phyloP scores from a whole-genome alignment of 2,113 vertebrate genomes.

The Ranitomeya variabilis region DNA sequence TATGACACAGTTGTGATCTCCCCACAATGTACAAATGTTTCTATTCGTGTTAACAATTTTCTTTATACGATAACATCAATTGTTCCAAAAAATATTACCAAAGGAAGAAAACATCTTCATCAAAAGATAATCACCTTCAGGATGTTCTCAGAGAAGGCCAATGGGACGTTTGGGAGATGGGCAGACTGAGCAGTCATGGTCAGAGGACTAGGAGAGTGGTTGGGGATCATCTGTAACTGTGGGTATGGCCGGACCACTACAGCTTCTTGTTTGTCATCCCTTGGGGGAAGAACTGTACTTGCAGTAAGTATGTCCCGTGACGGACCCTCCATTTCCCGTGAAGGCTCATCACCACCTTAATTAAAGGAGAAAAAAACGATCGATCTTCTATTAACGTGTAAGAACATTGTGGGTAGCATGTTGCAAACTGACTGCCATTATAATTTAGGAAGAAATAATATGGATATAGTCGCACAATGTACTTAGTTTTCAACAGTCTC shows the following conservation, averaged over 20 bases:
- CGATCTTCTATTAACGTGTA: background rate
- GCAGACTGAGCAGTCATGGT: constrained; percentile 83
- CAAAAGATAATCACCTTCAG: constrained; percentile 82
- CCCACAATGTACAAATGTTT: background rate
- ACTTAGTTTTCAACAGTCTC: no score
- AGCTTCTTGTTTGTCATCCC: constrained; percentile 95
- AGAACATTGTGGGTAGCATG: background rate
- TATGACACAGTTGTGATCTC: background rate
- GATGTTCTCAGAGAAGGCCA: constrained; percentile 87
- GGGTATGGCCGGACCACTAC: constrained; percentile 95
- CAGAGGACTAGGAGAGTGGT: constrained; percentile 82
- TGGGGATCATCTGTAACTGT: constrained; percentile 83
- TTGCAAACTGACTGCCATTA: background rate
- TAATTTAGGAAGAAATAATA: no score
- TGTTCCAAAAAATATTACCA: background rate
- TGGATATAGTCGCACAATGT: no score
- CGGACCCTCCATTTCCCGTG: constrained; percentile 81
- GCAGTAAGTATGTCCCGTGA: constrained; percentile 79
- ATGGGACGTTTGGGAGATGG: constrained; percentile 85
- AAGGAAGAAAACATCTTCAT: background rate
- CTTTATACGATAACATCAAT: background rate
- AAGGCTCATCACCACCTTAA: constrained; percentile 75
- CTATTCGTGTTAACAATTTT: background rate
- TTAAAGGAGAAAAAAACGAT: background rate
- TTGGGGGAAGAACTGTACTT: constrained; percentile 74